Base-by-base conservation (phyloP, 2,888 invertebrate genomes). In the Aporophyla nigra region DNA sequence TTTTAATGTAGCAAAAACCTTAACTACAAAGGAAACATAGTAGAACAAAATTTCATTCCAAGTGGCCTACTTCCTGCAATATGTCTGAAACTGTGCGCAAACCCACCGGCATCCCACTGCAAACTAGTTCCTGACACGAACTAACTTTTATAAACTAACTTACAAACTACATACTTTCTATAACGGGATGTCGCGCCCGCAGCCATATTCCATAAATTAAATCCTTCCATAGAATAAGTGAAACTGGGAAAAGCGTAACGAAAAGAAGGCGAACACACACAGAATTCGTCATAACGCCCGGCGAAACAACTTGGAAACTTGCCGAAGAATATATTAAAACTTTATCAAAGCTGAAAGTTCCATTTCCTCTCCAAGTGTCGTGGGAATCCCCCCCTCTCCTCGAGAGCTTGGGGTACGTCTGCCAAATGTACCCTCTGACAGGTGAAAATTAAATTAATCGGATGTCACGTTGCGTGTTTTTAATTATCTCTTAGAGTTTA, bases 271-370 rank as follows among this genome's bases (percentile, higher is more conserved):
- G 82, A 88, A 81, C 83, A 88, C 89, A 91, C 91, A 91, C 90
- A 90, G 92, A 91, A 93, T 92, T 90, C 93, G 92, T 95, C 95
- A 95, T 95, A 95, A 94, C 94, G 85, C 93, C 87, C 83, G 84
- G 87, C 84, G 91, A 92, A 93, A 93, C 93, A 94, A 94, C 91
- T 95, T 92, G 91, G 91, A 89, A 95, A 95, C 94, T 94, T 93
- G 90, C 93, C 93, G 93, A 95, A 95, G 96, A 96, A 96, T 96
- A 96, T 95, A 96, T 96, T 96, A 96, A 96, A 96, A 96, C 95
- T 96, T 96, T 95, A 94, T 95, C 96, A 96, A 96, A 96, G 95
- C 94, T 92, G 88, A 91, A 94, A 95, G 91, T 95, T 95, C 93
- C 91, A 94, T 95, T 95, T 95, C 95, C 96, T 83, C 80, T 91